Percentiles rank a stretch among this genome's conserved stretches.
Evolutionary conservation across 1,140 invertebrate genomes (phyloP).

Genomic region (Drosophila sproati): DNA sequence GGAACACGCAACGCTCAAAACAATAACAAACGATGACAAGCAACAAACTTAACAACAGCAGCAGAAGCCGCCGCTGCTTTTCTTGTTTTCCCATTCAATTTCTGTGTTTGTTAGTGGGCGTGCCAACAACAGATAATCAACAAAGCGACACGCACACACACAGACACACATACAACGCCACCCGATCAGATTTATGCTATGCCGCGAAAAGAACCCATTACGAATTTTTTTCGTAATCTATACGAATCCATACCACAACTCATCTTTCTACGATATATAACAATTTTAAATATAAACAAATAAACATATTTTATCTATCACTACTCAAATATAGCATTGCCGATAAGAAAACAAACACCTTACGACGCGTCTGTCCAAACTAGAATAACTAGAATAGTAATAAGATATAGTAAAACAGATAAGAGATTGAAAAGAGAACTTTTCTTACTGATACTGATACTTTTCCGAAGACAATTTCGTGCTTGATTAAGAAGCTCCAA

Average conservation of each 20-base stretch:
- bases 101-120: conserved; percentile 24
- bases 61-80: conserved; percentile 35
- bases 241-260: too few relatives aligned
- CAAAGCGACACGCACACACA: background rate
- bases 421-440: background rate
- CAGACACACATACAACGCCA: conserved; percentile 7
- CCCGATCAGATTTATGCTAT: conserved; percentile 27
- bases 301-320: too few relatives aligned
- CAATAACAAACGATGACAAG: conserved; percentile 44
- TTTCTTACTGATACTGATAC: too few relatives aligned
- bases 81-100: conserved; percentile 36
- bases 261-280: too few relatives aligned
- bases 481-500: too few relatives aligned
- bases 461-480: too few relatives aligned
- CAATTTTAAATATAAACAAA: too few relatives aligned
- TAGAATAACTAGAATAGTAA: too few relatives aligned
- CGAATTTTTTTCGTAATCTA: background rate
- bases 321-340: too few relatives aligned
- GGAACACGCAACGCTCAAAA: conserved; percentile 38
- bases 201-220: background rate
- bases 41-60: conserved; percentile 16
- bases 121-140: conserved; percentile 36
- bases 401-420: too few relatives aligned
- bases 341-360: too few relatives aligned
- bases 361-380: too few relatives aligned